phyloP scores from a whole-genome alignment of 2,888 invertebrate species.

The Andricus quercusramuli region DNA sequence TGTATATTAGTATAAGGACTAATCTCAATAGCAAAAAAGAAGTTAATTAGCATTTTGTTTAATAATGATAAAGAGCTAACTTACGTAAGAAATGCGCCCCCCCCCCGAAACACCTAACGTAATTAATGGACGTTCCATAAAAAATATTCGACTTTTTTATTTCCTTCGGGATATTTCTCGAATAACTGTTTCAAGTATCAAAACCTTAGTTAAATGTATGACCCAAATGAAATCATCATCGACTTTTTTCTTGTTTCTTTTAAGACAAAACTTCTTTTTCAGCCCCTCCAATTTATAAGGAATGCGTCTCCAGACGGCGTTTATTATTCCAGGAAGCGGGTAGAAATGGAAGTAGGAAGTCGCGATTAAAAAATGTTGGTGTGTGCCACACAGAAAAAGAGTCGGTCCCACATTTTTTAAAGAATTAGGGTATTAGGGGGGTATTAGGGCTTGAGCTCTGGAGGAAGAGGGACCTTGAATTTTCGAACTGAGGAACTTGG shows the following conservation, averaged over 20 bases:
- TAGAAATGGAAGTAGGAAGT: background rate
- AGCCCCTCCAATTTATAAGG: background rate
- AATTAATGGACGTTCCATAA: too few relatives aligned
- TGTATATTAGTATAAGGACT: too few relatives aligned
- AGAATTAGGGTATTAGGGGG: background rate
- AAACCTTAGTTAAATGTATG: too few relatives aligned
- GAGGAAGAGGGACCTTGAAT: background rate
- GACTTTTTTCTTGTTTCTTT: background rate
- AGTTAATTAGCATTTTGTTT: too few relatives aligned
- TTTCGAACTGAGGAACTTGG: background rate
- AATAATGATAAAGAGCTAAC: too few relatives aligned
- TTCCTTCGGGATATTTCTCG: background rate
- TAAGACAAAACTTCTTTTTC: background rate
- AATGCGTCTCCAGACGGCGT: background rate
- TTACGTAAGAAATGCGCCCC: too few relatives aligned
- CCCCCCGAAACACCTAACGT: too few relatives aligned
- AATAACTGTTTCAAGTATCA: background rate
- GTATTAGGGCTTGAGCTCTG: too few relatives aligned
- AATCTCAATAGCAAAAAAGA: too few relatives aligned
- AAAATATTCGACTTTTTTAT: background rate
- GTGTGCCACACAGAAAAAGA: background rate
- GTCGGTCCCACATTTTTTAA: background rate
- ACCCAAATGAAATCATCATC: too few relatives aligned
- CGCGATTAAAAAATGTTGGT: background rate
- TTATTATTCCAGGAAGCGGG: background rate